Conservation (phyloP, 2,797 vertebrate species). For the Vultur gryphus region DNA sequence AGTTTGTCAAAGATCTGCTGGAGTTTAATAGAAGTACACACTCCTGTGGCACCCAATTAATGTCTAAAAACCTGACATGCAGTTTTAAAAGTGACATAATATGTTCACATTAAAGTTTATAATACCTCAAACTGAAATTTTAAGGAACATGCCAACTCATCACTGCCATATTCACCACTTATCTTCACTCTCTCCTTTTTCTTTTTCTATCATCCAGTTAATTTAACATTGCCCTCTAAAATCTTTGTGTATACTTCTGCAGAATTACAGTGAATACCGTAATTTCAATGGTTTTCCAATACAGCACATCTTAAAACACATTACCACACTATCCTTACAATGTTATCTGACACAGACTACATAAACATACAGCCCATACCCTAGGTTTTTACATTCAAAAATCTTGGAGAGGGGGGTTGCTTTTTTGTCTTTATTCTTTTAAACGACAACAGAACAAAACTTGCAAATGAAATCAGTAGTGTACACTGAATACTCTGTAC, state of each 20-base stretch:
- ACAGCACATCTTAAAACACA: background rate
- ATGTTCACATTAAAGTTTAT: background rate
- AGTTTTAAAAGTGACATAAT: background rate
- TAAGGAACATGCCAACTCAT: background rate
- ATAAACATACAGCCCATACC: background rate
- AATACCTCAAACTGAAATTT: background rate
- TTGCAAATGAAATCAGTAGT: background rate
- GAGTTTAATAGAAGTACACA: background rate
- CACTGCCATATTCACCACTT: background rate
- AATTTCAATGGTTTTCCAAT: background rate
- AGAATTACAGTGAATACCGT: background rate
- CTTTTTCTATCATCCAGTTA: background rate
- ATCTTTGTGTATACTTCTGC: background rate
- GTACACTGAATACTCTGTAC: background rate
- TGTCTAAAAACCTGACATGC: background rate
- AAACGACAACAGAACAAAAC: background rate
- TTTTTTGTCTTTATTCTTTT: background rate
- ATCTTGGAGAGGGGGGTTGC: fast-evolving
- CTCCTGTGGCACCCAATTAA: background rate
- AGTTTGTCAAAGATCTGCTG: background rate
- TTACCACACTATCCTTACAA: background rate
- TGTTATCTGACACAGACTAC: background rate
- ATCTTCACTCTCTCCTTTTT: background rate
- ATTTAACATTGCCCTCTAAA: background rate
- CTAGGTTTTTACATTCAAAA: background rate